These are phyloP conservation scores for Microtus obscurus DNA, from an alignment of 2,797 vertebrate genomes.

Conservation along the genomic window DNA sequence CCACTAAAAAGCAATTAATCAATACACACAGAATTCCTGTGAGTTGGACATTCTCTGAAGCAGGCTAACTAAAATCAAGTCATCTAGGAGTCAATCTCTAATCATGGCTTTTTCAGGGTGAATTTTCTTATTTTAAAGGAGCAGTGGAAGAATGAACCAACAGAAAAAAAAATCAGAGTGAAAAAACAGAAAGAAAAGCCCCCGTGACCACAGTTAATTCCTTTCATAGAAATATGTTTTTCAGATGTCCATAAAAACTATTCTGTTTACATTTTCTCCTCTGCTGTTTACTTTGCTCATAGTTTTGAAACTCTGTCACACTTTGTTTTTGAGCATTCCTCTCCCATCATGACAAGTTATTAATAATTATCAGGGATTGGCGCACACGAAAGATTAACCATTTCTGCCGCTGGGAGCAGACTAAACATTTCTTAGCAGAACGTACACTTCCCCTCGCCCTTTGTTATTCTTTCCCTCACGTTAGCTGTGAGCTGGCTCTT, in stretches of 20 bases:
- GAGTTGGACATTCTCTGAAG: neutral
- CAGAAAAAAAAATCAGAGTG: neutral
- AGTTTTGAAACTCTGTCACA: slow-evolving; percentile 40
- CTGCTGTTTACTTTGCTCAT: slow-evolving; percentile 48
- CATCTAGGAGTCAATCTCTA: slow-evolving; percentile 4
- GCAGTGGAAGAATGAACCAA: neutral
- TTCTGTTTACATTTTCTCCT: slow-evolving; percentile 56
- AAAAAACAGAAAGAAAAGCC: neutral
- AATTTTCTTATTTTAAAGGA: neutral
- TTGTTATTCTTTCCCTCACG: slow-evolving; percentile 24
- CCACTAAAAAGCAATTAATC: slow-evolving; percentile 60
- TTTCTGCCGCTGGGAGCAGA: slow-evolving; percentile 57
- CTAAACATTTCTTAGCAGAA: slow-evolving; percentile 59
- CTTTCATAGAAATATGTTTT: slow-evolving; percentile 54
- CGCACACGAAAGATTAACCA: slow-evolving; percentile 51
- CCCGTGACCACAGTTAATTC: neutral
- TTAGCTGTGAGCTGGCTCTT: neutral
- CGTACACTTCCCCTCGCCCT: neutral
- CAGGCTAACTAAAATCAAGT: slow-evolving; percentile 50
- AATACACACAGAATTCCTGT: slow-evolving; percentile 1
- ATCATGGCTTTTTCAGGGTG: neutral
- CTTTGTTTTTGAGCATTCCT: neutral
- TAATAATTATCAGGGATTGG: slow-evolving; percentile 57
- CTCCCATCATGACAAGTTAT: slow-evolving; percentile 51
- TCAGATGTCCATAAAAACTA: neutral